Evolutionary conservation across 2,888 invertebrate species (phyloP).

Genomic region (Adineta ricciae): DNA sequence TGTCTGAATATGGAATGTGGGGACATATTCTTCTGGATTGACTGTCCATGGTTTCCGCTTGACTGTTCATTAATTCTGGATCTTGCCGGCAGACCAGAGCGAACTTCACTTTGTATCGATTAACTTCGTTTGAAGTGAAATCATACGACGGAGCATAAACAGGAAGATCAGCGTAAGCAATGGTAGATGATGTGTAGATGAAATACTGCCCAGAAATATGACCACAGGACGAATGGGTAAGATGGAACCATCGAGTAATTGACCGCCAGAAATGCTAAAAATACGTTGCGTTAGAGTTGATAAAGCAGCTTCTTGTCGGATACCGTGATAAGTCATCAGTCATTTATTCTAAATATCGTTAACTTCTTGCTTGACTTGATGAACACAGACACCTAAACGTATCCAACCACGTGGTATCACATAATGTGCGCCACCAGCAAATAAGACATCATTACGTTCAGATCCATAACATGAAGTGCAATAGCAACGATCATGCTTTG

Average conservation of each 20-base stretch:
- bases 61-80: background rate
- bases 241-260: too few species aligned
- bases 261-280: background rate
- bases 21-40: background rate
- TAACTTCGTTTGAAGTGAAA: background rate
- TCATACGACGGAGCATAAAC: background rate
- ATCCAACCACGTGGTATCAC: background rate
- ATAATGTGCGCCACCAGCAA: background rate
- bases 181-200: background rate
- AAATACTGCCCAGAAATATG: background rate
- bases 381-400: background rate
- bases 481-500: background rate
- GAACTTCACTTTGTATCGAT: background rate
- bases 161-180: background rate
- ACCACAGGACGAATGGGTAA: too few species aligned
- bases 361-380: background rate
- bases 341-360: background rate
- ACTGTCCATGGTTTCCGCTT: background rate
- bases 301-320: background rate
- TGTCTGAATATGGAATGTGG: background rate
- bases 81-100: background rate
- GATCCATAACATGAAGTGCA: background rate
- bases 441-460: background rate
- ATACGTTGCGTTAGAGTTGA: background rate
- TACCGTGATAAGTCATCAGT: background rate